These are phyloP conservation scores for Lepidurus apus DNA, from an alignment of 1,140 invertebrate genomes.

Conservation along the genomic window DNA sequence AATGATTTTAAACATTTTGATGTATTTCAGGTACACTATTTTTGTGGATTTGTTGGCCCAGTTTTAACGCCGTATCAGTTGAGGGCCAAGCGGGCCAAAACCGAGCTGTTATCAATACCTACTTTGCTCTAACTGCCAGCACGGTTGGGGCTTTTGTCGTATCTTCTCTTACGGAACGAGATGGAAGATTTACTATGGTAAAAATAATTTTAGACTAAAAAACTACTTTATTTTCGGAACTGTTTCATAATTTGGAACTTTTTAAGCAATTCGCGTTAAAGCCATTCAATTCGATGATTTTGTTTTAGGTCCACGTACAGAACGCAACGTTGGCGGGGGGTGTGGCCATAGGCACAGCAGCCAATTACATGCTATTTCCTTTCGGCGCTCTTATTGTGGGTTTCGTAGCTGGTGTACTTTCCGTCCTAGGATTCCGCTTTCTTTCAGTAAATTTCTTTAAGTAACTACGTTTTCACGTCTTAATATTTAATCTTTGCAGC, in stretches of 20 bases:
- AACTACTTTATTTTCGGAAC: background rate
- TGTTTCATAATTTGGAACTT: background rate
- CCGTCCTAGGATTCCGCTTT: conserved; percentile 48
- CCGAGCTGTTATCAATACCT: conserved; percentile 54
- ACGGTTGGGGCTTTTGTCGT: conserved; percentile 48
- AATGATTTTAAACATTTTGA: background rate
- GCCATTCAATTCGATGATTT: background rate
- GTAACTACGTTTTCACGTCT: background rate
- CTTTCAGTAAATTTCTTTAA: conserved; percentile 43
- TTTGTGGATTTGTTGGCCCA: conserved; percentile 55
- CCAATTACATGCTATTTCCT: conserved; percentile 52
- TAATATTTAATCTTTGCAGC: background rate
- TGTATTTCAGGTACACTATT: conserved; percentile 48
- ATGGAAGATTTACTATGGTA: conserved; percentile 42
- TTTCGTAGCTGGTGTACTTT: conserved; percentile 48
- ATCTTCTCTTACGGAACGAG: conserved; percentile 45
- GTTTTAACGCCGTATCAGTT: conserved; percentile 51
- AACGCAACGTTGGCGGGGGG: conserved; percentile 45
- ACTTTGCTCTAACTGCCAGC: conserved; percentile 48
- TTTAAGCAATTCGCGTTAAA: conserved; percentile 32
- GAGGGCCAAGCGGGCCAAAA: conserved; percentile 45
- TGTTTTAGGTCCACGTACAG: conserved; percentile 40
- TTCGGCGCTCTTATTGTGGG: conserved; percentile 52
- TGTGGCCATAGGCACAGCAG: conserved; percentile 52
- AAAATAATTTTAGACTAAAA: conserved; percentile 1